A percentile compares a stretch with the other conserved stretches of the same genome.
Evolutionary conservation across 1,140 invertebrate species (phyloP).

Genomic region (Drosophila littoralis): DNA sequence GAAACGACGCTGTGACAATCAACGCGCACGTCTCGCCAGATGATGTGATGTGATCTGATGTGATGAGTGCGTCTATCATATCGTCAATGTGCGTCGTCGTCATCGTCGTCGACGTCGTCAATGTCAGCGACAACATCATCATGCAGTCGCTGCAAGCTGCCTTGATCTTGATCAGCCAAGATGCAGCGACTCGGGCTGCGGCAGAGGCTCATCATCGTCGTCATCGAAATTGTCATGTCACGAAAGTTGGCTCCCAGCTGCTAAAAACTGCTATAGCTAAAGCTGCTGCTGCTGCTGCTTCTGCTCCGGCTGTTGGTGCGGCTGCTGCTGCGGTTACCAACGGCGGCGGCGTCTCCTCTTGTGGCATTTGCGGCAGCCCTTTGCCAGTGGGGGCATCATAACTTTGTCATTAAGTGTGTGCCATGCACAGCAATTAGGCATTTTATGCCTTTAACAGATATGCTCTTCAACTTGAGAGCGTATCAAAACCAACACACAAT

Average conservation of each 20-base stretch:
- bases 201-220: slow-evolving; percentile 58
- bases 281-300: slow-evolving; percentile 28
- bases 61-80: slow-evolving; percentile 82
- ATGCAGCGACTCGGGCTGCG: slow-evolving; percentile 17
- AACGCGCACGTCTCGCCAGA: slow-evolving; percentile 75
- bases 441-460: slow-evolving; percentile 25
- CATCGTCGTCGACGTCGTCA: slow-evolving; percentile 62
- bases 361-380: slow-evolving; percentile 59
- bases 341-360: slow-evolving; percentile 64
- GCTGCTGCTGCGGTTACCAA: slow-evolving; percentile 33
- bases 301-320: slow-evolving; percentile 31
- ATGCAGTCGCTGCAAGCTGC: slow-evolving; percentile 58
- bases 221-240: slow-evolving; percentile 82
- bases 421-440: slow-evolving; percentile 39
- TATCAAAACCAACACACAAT: neutral
- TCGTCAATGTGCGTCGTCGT: slow-evolving; percentile 79
- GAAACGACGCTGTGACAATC: slow-evolving; percentile 73
- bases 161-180: slow-evolving; percentile 71
- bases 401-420: slow-evolving; percentile 63
- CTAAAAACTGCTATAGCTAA: slow-evolving; percentile 37
- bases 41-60: slow-evolving; percentile 82
- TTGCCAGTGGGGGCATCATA: slow-evolving; percentile 50
- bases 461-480: slow-evolving; percentile 7
- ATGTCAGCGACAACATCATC: slow-evolving; percentile 66
- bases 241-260: slow-evolving; percentile 78